A percentile compares a stretch with the other conserved stretches of the same genome.
These are phyloP conservation scores for Zaprionus africanus DNA, from an alignment of 1,140 invertebrate species.

Conservation along the genomic window DNA sequence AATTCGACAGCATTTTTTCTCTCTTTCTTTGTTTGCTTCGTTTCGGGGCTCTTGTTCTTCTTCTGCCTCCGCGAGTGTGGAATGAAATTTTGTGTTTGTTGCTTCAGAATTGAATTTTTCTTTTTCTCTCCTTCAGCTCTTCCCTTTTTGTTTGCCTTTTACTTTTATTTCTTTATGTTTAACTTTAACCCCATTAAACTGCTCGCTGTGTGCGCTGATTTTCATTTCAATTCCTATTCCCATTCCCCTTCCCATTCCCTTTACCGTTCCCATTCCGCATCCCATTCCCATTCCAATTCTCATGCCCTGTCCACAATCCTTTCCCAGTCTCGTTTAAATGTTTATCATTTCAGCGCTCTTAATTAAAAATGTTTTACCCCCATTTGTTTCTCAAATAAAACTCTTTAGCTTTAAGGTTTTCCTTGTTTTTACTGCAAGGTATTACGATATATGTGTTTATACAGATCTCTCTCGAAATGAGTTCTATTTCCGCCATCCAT, in stretches of 20 bases:
- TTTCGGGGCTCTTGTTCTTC: constrained; percentile 31
- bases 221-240: constrained; percentile 32
- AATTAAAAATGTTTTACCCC: constrained; percentile 53
- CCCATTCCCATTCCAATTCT: background rate
- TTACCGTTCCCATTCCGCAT: background rate
- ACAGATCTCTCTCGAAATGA: constrained; percentile 24
- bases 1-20: constrained; percentile 71
- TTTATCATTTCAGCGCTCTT: constrained; percentile 36
- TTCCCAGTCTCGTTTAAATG: constrained; percentile 18
- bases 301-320: constrained; percentile 1
- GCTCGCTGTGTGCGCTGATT: constrained; percentile 39
- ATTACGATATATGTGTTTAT: background rate
- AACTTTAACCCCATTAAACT: constrained; percentile 60
- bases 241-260: constrained; percentile 8
- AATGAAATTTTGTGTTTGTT: constrained; percentile 48
- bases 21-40: constrained; percentile 15
- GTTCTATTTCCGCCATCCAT: constrained; percentile 46
- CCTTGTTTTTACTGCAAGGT: constrained; percentile 30
- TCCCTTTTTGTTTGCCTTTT: constrained; percentile 42
- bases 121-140: constrained; percentile 24
- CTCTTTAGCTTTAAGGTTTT: constrained; percentile 36
- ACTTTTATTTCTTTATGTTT: constrained; percentile 38
- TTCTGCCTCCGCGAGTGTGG: background rate
- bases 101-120: constrained; percentile 45
- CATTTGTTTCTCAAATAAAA: constrained; percentile 12